Conservation (phyloP, 2,113 vertebrate genomes). For the Cololabis saira region DNA sequence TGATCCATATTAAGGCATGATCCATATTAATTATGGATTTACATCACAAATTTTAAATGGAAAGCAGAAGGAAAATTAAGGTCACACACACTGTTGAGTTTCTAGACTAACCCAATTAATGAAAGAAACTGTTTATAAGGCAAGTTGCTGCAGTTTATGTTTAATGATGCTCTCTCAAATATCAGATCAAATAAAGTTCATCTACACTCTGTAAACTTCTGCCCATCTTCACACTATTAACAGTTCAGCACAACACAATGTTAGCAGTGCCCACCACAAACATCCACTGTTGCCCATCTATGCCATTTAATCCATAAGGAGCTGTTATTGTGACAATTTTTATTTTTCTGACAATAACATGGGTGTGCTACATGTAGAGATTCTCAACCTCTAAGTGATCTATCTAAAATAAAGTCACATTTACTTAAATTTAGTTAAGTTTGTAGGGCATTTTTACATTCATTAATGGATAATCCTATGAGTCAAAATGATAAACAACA, state of each 20-base stretch:
- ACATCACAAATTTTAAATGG: neutral
- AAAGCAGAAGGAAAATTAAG: constrained; percentile 5
- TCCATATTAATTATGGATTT: no score
- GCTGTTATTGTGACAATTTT: constrained; percentile 42
- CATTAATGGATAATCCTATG: constrained; percentile 49
- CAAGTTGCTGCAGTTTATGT: constrained; percentile 12
- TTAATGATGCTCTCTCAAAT: constrained; percentile 21
- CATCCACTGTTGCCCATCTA: constrained; percentile 5
- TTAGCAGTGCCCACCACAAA: constrained; percentile 9
- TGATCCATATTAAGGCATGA: no score
- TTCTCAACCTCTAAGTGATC: constrained; percentile 20
- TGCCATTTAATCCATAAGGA: constrained; percentile 21
- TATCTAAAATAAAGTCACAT: constrained; percentile 34
- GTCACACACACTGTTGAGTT: neutral
- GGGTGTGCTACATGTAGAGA: constrained; percentile 46
- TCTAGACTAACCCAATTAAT: neutral
- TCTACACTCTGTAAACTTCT: neutral
- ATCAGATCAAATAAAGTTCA: constrained; percentile 2
- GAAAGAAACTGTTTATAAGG: constrained; percentile 3
- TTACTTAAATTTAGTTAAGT: constrained; percentile 36
- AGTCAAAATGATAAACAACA: constrained; percentile 34
- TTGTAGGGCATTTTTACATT: constrained; percentile 62
- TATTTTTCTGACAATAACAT: constrained; percentile 52
- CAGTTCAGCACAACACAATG: neutral
- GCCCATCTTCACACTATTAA: constrained; percentile 5